Percentiles rank a stretch among this genome's conserved stretches.
Evolutionary conservation across 2,888 invertebrate species (phyloP).

Genomic region (Drosophila tripunctata): DNA sequence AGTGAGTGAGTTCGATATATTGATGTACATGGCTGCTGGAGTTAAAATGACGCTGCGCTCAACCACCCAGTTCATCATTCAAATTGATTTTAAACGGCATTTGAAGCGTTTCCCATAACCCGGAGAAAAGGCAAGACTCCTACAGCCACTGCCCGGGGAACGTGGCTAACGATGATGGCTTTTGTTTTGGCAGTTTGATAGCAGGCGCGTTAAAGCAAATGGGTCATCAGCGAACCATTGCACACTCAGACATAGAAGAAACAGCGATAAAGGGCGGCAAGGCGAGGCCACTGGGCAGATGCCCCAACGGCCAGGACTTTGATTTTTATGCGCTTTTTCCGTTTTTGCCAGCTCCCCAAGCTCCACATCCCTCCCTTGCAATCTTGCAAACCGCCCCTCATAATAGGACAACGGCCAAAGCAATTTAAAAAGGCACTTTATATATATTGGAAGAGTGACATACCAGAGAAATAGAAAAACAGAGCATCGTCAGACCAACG

Average conservation of each 20-base stretch:
- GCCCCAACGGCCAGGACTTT: conserved; percentile 44
- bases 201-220: conserved; percentile 76
- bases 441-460: conserved; percentile 56
- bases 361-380: neutral
- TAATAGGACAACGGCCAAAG: conserved; percentile 56
- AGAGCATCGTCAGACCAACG: conserved; percentile 8
- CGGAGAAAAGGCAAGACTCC: conserved; percentile 28
- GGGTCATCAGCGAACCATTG: conserved; percentile 77
- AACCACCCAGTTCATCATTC: conserved; percentile 70
- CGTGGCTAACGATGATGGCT: conserved; percentile 75
- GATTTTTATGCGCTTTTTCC: conserved; percentile 69
- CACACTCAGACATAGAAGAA: conserved; percentile 47
- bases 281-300: conserved; percentile 15
- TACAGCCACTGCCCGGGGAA: neutral
- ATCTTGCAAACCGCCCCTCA: conserved; percentile 5
- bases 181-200: conserved; percentile 80
- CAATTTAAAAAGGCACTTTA: conserved; percentile 65
- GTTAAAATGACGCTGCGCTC: conserved; percentile 31
- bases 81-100: conserved; percentile 80
- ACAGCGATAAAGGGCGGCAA: neutral
- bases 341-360: neutral
- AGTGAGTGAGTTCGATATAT: conserved; percentile 17
- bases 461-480: conserved; percentile 30
- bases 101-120: conserved; percentile 74
- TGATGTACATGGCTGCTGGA: conserved; percentile 20